phyloP scores from a whole-genome alignment of 2,888 invertebrate genomes.

The Archips xylosteana region DNA sequence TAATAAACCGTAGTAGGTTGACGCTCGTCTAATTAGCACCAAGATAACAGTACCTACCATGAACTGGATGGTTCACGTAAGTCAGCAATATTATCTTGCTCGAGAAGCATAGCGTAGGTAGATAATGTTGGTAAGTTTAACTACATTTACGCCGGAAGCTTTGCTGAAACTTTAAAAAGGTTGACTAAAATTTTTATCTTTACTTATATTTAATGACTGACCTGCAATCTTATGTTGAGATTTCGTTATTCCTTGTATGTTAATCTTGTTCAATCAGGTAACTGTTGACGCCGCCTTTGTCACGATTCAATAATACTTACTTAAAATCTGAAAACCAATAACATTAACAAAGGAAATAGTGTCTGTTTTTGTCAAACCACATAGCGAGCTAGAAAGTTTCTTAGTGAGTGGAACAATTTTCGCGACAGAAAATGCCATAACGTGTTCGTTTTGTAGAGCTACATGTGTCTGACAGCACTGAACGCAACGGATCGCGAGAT shows the following conservation, averaged over 20 bases:
- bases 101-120: neutral
- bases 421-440: slow-evolving; percentile 64
- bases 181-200: neutral
- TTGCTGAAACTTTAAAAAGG: neutral
- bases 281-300: neutral
- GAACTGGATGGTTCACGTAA: slow-evolving; percentile 16
- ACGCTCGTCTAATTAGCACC: slow-evolving; percentile 17
- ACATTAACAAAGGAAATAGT: slow-evolving; percentile 28
- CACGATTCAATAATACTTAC: slow-evolving; percentile 1
- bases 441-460: slow-evolving; percentile 64
- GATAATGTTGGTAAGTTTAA: neutral
- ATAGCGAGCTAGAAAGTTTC: slow-evolving; percentile 47
- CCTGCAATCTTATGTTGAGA: neutral
- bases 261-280: neutral
- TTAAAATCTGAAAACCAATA: slow-evolving; percentile 8
- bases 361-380: slow-evolving; percentile 44
- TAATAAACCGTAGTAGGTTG: slow-evolving; percentile 20
- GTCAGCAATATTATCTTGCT: neutral
- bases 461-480: slow-evolving; percentile 67
- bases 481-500: slow-evolving; percentile 7
- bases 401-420: slow-evolving; percentile 64
- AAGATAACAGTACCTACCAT: slow-evolving; percentile 14
- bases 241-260: neutral
- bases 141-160: neutral
- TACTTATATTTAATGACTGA: neutral